These are phyloP conservation scores for Syngnathoides biaculeatus DNA, from an alignment of 2,113 vertebrate genomes.

Conservation along the genomic window DNA sequence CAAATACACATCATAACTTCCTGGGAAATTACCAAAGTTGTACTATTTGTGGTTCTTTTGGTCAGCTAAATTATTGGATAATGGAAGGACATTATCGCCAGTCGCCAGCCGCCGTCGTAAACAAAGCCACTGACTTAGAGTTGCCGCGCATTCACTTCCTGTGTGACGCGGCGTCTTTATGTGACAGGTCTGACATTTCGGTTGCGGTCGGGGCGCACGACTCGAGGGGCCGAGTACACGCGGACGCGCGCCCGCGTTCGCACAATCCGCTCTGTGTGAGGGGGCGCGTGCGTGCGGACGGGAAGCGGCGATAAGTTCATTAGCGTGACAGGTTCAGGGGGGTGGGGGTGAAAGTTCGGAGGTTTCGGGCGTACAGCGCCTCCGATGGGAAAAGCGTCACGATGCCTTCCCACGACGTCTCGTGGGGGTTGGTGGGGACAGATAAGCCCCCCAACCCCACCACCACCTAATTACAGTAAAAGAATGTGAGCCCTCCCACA, in stretches of 20 bases:
- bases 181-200: constrained; percentile 17
- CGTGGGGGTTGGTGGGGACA: not conserved
- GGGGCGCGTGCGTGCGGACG: constrained; percentile 14
- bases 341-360: constrained; percentile 19
- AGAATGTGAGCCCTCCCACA: not conserved
- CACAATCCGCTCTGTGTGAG: constrained; percentile 46
- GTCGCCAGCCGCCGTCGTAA: not conserved
- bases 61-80: not conserved
- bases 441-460: constrained; percentile 7
- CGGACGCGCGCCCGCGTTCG: constrained; percentile 2
- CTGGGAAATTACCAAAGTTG: too few relatives aligned
- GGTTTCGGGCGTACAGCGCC: constrained; percentile 1
- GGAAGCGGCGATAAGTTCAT: constrained; percentile 55
- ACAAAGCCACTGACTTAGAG: not conserved
- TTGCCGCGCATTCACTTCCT: constrained; percentile 42
- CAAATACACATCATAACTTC: too few relatives aligned
- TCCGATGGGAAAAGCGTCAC: constrained; percentile 13
- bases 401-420: constrained; percentile 26
- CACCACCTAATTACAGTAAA: not conserved
- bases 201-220: not conserved
- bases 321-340: constrained; percentile 18
- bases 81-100: not conserved
- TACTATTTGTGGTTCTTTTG: not conserved
- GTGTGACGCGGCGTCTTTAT: constrained; percentile 33
- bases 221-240: constrained; percentile 3